Evolutionary conservation across 2,113 vertebrate genomes (phyloP).

Genomic region (Nothobranchius furzeri): DNA sequence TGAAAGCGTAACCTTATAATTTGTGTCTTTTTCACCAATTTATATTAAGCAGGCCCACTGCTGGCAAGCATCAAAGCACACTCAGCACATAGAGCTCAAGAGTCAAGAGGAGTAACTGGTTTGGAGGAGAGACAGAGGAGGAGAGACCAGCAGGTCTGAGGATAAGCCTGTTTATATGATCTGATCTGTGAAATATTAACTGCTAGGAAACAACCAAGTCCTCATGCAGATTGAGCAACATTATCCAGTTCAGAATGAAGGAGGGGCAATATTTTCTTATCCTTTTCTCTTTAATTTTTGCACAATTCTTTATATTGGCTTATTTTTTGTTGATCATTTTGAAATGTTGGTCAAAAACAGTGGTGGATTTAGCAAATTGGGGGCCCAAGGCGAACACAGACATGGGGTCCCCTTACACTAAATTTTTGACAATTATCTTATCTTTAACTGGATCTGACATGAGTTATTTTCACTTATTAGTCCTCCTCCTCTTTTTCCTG

Average conservation of each 20-base stretch:
- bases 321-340: too few species aligned
- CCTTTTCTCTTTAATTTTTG: too few species aligned
- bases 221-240: slow-evolving; percentile 47
- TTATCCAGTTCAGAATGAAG: slow-evolving; percentile 22
- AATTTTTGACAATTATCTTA: too few species aligned
- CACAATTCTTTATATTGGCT: too few species aligned
- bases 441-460: too few species aligned
- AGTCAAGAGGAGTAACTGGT: slow-evolving; percentile 61
- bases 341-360: too few species aligned
- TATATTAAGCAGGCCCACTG: slow-evolving; percentile 57
- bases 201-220: slow-evolving; percentile 62
- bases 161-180: slow-evolving; percentile 69
- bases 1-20: slow-evolving; percentile 65
- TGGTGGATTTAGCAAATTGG: too few species aligned
- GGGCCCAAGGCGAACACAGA: too few species aligned
- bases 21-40: slow-evolving; percentile 65
- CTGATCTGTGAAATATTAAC: slow-evolving; percentile 75
- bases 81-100: slow-evolving; percentile 35
- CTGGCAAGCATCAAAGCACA: slow-evolving; percentile 64
- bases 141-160: slow-evolving; percentile 44
- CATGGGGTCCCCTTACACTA: too few species aligned
- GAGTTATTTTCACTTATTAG: too few species aligned
- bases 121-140: slow-evolving; percentile 35
- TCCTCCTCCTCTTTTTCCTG: too few species aligned
- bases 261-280: slow-evolving; percentile 31